These are phyloP conservation scores for Phyllostomus discolor DNA, from an alignment of 2,113 vertebrate species.

Conservation along the genomic window DNA sequence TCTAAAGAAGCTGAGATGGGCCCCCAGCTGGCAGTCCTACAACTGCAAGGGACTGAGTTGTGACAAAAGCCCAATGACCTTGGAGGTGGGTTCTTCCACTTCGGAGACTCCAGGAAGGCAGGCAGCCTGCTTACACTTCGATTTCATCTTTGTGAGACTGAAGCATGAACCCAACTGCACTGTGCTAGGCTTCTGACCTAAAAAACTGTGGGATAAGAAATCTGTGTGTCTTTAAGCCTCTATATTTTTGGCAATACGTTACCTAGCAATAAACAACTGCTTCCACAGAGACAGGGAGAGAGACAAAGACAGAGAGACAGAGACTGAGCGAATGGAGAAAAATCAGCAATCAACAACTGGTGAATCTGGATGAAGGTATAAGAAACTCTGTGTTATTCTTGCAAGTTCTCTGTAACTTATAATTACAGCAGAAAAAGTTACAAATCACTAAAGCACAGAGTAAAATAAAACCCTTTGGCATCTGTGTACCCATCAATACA, in stretches of 20 bases:
- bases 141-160: neutral
- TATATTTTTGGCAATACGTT: neutral
- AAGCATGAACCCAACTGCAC: neutral
- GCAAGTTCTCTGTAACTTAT: neutral
- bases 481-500: neutral
- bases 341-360: neutral
- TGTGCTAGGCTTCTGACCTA: neutral
- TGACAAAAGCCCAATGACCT: neutral
- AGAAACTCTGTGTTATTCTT: neutral
- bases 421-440: neutral
- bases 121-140: neutral
- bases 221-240: neutral
- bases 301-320: neutral
- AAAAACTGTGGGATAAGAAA: neutral
- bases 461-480: neutral
- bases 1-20: neutral
- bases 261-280: neutral
- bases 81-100: neutral
- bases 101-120: neutral
- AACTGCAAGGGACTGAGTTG: neutral
- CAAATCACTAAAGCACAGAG: neutral
- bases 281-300: neutral
- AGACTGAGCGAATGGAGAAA: neutral
- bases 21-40: neutral
- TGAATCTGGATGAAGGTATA: neutral